Conservation (phyloP, 2,113 vertebrate genomes). For the Atherinomorus stipes region DNA sequence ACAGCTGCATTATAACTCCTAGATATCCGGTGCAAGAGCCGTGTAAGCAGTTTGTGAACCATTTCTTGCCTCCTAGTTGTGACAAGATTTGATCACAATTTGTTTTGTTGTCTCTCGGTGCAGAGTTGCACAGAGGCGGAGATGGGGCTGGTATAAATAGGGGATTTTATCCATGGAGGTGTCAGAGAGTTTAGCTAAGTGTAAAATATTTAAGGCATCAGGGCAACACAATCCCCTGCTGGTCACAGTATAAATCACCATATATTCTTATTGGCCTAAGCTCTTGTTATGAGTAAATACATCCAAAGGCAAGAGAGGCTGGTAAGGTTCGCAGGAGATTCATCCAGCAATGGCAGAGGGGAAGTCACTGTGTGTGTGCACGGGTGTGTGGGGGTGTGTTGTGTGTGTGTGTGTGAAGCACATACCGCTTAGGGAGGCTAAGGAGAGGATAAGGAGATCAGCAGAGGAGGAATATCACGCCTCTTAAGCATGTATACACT, state of each 20-base stretch:
- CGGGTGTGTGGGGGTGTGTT: conserved; percentile 42
- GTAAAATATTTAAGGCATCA: conserved; percentile 81
- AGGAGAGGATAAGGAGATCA: conserved; percentile 81
- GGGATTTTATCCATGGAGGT: conserved; percentile 69
- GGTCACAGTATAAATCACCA: conserved; percentile 85
- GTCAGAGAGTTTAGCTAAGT: conserved; percentile 82
- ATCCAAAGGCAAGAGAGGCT: conserved; percentile 74
- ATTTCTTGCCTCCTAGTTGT: not conserved
- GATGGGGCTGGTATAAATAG: conserved; percentile 48
- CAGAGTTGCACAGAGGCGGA: conserved; percentile 33
- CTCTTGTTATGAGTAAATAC: conserved; percentile 87
- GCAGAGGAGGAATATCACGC: conserved; percentile 78
- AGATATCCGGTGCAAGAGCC: not conserved
- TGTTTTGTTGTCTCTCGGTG: conserved; percentile 53
- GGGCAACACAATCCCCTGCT: conserved; percentile 79
- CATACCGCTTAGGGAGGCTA: conserved; percentile 74
- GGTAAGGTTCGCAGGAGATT: conserved; percentile 77
- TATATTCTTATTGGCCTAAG: conserved; percentile 84
- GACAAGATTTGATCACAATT: conserved; percentile 29
- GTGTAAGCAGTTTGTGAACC: conserved; percentile 11
- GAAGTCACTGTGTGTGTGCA: conserved; percentile 48
- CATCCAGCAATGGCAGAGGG: conserved; percentile 66
- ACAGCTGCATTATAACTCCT: conserved; percentile 9
- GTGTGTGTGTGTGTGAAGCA: conserved; percentile 48
- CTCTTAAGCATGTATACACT: conserved; percentile 80